Evolutionary conservation across 2,797 vertebrate genomes (phyloP), one percentile per base, ranked within the genome.

Genomic region (Danio kyathit): DNA sequence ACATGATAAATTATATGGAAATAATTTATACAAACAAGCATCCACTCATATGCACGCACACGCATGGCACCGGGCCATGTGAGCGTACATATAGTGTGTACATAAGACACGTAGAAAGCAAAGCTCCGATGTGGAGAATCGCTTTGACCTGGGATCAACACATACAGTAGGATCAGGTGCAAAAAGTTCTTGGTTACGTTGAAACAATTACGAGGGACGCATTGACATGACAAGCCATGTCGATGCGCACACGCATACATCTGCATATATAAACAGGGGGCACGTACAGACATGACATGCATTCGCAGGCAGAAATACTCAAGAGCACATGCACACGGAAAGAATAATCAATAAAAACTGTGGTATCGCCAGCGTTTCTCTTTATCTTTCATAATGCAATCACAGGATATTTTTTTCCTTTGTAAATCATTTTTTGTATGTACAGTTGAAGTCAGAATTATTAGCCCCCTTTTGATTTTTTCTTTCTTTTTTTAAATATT

Each of bases 1-100:
- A 91, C 85, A 90, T 91, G 92, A 94, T 95, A 93, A 94, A 95
- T 95, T 94, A 95, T 94, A 93, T 91, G 89, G 84, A 92, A 93
- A 94, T 94, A 93, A 94, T 94, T 94, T 95, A 93, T 94, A 92
- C 90, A 90, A 87, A 89, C 88, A 76, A 81, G 78, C 81, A 89
- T 87, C 79, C 67, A 54, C 75, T 70, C 65, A 80, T 83, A 87
- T 87, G 81, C 77, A 82, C 83, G 80, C 76, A 79, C 80, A 83
- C 81, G 57, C 74, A 77, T 66, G 74, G 77, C 75, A 12, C 54
- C 5, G 56, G 41, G 78, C 79, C 69, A 74, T 77, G 76, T 76
- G 46, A 67, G 82, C 82, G 79, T 83, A 85, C 81, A 85, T 88
- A 85, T 70, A 79, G 75, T 60, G 80, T 72, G 75, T 75, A 84